Base-by-base conservation (phyloP, 2,797 vertebrate species). In the Spondyliosoma cantharus region DNA sequence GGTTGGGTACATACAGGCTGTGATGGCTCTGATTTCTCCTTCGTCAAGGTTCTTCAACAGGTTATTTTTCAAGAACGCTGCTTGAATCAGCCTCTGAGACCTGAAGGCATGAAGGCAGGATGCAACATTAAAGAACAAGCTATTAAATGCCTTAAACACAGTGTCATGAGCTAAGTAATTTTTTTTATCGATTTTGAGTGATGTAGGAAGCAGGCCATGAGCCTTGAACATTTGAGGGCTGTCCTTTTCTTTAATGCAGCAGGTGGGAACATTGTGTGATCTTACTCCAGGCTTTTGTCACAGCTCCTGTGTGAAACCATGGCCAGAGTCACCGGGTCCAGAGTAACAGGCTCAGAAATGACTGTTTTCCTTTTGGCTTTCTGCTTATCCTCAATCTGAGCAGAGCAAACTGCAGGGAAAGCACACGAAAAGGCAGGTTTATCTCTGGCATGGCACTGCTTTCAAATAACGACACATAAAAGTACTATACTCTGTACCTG, bases 251-350 rank as follows among this genome's bases (percentile, higher is more conserved):
- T 37, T 37, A 8, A 37, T 37, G 32, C 32, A 37, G 52, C 45
- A 71, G 37, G 59, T 76, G 63, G 24, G 81, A 80, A 86, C 71
- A 69, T 19, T 27, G 59, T 72, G 79, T 69, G 67, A 53, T 88
- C 94, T 95, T 90, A 96, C 95, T 91, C 89, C 43, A 69, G 84
- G 71, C 86, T 95, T 91, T 95, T 96, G 89, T 93, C 92, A 80
- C 92, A 93, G 80, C 87, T 90, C 85, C 79, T 83, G 25, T 91
- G 88, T 42, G 90, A 91, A 80, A 87, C 82, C 74, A 83, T 79
- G 46, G 90, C 65, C 29, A 91, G 74, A 64, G 90, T 90, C 74
- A 84, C 81, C 0, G 87, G 83, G 77, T 95, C 94, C 83, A 92
- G 65, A 48, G 72, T 86, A 65, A 90, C 80, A 42, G 93, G 91